phyloP scores from a whole-genome alignment of 2,888 invertebrate genomes.

The Syrphus vitripennis region DNA sequence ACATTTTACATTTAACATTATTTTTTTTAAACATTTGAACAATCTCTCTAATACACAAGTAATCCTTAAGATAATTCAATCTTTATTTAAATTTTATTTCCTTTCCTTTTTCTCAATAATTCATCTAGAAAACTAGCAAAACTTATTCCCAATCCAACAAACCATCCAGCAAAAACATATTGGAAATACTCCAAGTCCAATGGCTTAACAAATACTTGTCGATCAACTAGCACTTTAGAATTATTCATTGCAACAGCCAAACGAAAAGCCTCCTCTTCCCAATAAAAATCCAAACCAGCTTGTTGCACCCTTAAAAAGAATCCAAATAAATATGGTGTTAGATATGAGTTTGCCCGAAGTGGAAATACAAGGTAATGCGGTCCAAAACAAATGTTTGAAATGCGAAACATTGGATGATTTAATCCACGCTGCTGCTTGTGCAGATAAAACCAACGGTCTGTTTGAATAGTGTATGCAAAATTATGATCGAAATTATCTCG shows the following conservation, averaged over 20 bases:
- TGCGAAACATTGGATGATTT: slow-evolving; percentile 74
- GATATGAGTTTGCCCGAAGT: not conserved
- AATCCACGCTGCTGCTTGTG: slow-evolving; percentile 74
- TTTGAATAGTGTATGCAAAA: slow-evolving; percentile 74
- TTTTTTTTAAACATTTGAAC: no score
- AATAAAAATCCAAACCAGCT: slow-evolving; percentile 6
- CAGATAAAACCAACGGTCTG: slow-evolving; percentile 77
- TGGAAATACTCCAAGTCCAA: not conserved
- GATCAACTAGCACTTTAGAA: not conserved
- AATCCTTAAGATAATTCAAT: no score
- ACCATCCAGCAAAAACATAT: slow-evolving; percentile 9
- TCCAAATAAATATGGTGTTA: not conserved
- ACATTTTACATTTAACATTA: no score
- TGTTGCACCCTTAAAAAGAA: not conserved
- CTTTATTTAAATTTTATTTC: not conserved
- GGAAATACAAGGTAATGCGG: slow-evolving; percentile 77
- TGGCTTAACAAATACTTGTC: not conserved
- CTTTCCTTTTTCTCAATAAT: not conserved
- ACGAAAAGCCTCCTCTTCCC: slow-evolving; percentile 14
- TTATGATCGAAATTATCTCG: slow-evolving; percentile 74
- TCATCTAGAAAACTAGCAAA: not conserved
- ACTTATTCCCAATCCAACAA: not conserved
- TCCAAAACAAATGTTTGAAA: slow-evolving; percentile 75
- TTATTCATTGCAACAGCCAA: slow-evolving; percentile 10
- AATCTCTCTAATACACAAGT: no score